Base-by-base conservation (phyloP, 1,140 invertebrate species). In the Euschistus heros region DNA sequence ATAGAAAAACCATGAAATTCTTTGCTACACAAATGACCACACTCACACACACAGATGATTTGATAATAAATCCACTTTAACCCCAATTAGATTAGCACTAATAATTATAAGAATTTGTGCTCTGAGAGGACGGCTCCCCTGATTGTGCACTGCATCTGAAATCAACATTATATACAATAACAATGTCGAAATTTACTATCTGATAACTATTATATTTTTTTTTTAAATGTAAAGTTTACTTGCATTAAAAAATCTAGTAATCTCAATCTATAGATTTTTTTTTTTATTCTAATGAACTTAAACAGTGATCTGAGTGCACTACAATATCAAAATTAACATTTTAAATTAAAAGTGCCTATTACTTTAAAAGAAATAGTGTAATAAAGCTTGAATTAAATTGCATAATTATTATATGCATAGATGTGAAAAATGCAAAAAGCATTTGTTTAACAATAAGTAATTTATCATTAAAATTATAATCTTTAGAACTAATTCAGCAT, bases 61-160 rank as follows among this genome's bases (percentile, higher is more conserved):
- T 17, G 27, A 65, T 65, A 59, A 65, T 44, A 57, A 15, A 55
- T 44, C 63, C 27, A 64, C 50, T 54, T 64, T 57, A 57, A 57
- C 54, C 54, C 54, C 54, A 57, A 57, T 57, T 24, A 54, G 42
- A 27, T 37, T 64, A 54, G 26, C 24, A 52, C 6, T 30, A 63
- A 47, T 52, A 59, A 26, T 66, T 67, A 67, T 63, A 67, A 63
- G 57, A 67, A 67, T 63, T 67, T 65, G 66, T 67, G 66, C 62
- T 67, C 66, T 67, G 62, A 67, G 62, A 67, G 66, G 55, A 57
- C 66, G 54, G 66, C 62, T 63, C 62, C 66, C 63, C 66, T 67
- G 66, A 67, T 64, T 64, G 62, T 64, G 63, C 66, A 67, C 66
- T 67, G 66, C 66, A 67, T 67, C 66, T 67, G 66, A 67, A 67